Evolutionary conservation across 2,113 vertebrate genomes (phyloP).

Genomic region (Tetrao urogallus): DNA sequence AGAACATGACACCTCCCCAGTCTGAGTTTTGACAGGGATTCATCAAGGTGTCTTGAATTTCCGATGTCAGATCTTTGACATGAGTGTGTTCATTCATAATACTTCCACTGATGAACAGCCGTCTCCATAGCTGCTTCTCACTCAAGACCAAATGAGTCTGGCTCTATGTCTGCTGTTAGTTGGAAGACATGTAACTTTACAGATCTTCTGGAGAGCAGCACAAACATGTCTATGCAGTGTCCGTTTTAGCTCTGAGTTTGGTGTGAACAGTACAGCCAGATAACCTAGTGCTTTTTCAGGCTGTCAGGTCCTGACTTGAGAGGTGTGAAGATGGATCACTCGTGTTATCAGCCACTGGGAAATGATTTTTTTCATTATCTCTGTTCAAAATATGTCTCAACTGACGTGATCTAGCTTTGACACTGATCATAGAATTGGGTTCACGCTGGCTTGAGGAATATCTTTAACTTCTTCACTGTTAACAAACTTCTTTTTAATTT

Average conservation of each 20-base stretch:
- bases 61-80: neutral
- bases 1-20: neutral
- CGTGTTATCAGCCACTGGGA: neutral
- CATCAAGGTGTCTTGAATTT: neutral
- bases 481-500: neutral
- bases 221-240: neutral
- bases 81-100: neutral
- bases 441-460: neutral
- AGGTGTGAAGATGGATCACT: neutral
- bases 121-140: neutral
- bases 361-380: neutral
- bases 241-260: neutral
- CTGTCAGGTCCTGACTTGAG: neutral
- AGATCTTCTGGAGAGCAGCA: neutral
- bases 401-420: neutral
- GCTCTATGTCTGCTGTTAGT: neutral
- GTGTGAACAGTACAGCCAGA: neutral
- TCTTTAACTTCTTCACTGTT: neutral
- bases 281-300: neutral
- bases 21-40: neutral
- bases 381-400: neutral
- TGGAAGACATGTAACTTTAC: neutral
- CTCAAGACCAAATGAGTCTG: accelerated
- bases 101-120: neutral
- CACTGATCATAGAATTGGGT: neutral